Conservation (phyloP, 2,888 invertebrate species). For the Gisinianus flammeolus region DNA sequence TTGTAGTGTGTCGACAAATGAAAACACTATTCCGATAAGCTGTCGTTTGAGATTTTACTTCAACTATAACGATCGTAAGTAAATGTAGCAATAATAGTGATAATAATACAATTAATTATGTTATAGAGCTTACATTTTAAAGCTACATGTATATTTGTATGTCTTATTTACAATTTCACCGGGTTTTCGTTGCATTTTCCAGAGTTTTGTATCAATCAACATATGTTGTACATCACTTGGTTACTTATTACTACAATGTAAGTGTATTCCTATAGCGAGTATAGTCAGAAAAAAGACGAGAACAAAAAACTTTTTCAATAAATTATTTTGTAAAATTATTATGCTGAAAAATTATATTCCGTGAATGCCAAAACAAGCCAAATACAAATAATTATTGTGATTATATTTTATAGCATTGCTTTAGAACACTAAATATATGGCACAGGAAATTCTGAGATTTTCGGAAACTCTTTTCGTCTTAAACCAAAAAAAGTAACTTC, state of each 20-base stretch:
- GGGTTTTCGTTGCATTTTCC: no score
- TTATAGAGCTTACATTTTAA: no score
- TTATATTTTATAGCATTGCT: slow-evolving; percentile 29
- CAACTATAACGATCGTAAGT: no score
- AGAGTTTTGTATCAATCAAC: no score
- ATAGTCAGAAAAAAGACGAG: neutral
- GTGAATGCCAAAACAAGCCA: slow-evolving; percentile 24
- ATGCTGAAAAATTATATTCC: neutral
- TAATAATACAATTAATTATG: no score
- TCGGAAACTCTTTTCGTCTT: neutral
- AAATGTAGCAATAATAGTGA: no score
- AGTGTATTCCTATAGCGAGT: neutral
- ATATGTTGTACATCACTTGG: no score
- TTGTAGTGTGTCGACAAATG: neutral
- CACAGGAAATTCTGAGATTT: slow-evolving; percentile 36
- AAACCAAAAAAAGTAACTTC: slow-evolving; percentile 1
- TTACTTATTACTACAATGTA: neutral
- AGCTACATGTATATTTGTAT: no score
- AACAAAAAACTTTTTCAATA: neutral
- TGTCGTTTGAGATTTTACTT: no score
- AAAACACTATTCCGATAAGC: no score
- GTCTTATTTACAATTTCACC: no score
- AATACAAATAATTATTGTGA: neutral
- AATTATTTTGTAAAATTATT: neutral
- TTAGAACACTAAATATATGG: slow-evolving; percentile 32